phyloP scores from a whole-genome alignment of 2,113 vertebrate species.

The Anolis carolinensis region DNA sequence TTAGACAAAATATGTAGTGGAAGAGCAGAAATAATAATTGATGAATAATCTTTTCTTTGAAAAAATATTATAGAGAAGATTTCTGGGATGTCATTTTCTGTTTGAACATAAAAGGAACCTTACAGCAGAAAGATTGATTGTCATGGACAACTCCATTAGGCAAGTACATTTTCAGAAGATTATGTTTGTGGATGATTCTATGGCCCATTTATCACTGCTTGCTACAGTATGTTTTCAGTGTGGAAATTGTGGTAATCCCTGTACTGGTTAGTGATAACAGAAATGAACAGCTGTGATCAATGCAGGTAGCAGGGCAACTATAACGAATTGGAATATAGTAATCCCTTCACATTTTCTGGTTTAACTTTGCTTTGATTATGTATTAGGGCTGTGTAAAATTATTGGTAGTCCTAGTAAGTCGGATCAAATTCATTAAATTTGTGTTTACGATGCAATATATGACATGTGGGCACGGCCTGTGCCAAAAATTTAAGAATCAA shows the following conservation, averaged over 20 bases:
- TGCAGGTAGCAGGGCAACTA: not conserved
- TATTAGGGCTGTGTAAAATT: too few relatives aligned
- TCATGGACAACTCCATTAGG: not conserved
- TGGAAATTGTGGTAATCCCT: not conserved
- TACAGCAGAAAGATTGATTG: slow-evolving; percentile 17
- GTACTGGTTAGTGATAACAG: not conserved
- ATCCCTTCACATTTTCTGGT: too few relatives aligned
- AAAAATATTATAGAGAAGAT: not conserved
- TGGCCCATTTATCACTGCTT: not conserved
- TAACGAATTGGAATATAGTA: not conserved
- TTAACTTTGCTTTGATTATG: too few relatives aligned
- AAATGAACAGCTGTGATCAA: not conserved
- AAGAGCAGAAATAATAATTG: slow-evolving; percentile 20
- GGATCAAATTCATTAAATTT: too few relatives aligned
- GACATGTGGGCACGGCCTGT: too few relatives aligned
- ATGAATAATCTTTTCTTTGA: slow-evolving; percentile 18
- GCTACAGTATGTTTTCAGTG: not conserved
- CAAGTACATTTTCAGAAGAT: slow-evolving; percentile 31
- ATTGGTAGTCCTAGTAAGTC: too few relatives aligned
- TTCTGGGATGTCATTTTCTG: slow-evolving; percentile 2
- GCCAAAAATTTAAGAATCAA: too few relatives aligned
- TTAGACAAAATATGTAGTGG: slow-evolving; percentile 31
- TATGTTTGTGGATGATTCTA: not conserved
- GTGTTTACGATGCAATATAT: too few relatives aligned
- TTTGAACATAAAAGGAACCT: slow-evolving; percentile 25